Evolutionary conservation across 2,888 invertebrate genomes (phyloP).

Genomic region (Nephrotoma flavescens): DNA sequence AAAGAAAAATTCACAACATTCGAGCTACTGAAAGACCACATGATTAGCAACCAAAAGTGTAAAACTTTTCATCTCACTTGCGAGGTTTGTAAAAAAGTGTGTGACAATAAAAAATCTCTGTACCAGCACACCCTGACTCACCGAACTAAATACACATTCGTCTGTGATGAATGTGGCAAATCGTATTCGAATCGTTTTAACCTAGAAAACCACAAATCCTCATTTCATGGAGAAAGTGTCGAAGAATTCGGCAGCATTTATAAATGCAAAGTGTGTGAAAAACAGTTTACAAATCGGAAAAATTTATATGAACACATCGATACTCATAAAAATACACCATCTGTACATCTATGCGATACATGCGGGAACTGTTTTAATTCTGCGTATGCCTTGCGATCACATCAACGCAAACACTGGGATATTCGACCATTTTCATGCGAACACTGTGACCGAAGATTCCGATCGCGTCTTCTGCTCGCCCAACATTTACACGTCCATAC

Average conservation of each 20-base stretch:
- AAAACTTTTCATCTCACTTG: slow-evolving; percentile 6
- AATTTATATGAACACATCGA: slow-evolving; percentile 8
- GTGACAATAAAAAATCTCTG: slow-evolving; percentile 7
- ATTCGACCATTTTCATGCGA: slow-evolving; percentile 7
- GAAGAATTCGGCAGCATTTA: slow-evolving; percentile 8
- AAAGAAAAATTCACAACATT: slow-evolving; percentile 6
- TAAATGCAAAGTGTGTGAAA: slow-evolving; percentile 8
- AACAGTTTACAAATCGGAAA: slow-evolving; percentile 8
- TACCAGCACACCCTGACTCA: slow-evolving; percentile 7
- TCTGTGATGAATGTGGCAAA: slow-evolving; percentile 10
- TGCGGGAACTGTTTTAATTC: slow-evolving; percentile 9
- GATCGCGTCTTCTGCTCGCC: slow-evolving; percentile 2
- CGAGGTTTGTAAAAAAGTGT: slow-evolving; percentile 5
- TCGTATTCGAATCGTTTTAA: slow-evolving; percentile 8
- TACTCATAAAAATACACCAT: not conserved
- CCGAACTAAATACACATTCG: not conserved
- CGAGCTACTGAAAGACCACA: slow-evolving; percentile 5
- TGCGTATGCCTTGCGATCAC: slow-evolving; percentile 3
- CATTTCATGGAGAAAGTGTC: slow-evolving; percentile 6
- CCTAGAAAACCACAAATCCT: slow-evolving; percentile 8
- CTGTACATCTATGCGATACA: slow-evolving; percentile 6
- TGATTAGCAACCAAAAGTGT: slow-evolving; percentile 4
- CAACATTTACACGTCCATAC: slow-evolving; percentile 10
- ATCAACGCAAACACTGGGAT: slow-evolving; percentile 7
- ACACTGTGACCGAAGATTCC: slow-evolving; percentile 3